These are phyloP conservation scores for Pterophyllum scalare DNA, from an alignment of 2,113 vertebrate genomes.

Conservation along the genomic window DNA sequence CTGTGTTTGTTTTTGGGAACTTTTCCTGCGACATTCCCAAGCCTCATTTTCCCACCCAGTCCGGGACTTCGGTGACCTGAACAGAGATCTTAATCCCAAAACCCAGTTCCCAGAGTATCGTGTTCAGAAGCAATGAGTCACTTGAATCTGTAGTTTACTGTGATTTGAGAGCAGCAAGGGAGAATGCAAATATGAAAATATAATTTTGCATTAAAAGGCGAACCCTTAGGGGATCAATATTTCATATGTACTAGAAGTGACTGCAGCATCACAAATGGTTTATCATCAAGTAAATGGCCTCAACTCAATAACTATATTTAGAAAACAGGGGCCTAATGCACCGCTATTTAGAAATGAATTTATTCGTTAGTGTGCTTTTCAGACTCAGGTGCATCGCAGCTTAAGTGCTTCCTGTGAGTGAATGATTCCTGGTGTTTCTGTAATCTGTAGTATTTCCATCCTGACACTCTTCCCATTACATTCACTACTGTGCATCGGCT, in stretches of 20 bases:
- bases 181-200: background rate
- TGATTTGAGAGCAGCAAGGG: background rate
- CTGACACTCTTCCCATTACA: background rate
- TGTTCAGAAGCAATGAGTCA: background rate
- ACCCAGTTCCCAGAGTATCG: background rate
- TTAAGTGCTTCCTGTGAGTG: background rate
- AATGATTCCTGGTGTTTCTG: background rate
- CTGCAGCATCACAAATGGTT: constrained; percentile 17
- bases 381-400: constrained; percentile 1
- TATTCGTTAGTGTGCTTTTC: background rate
- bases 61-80: background rate
- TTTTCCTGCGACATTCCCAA: background rate
- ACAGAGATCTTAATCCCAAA: background rate
- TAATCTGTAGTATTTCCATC: background rate
- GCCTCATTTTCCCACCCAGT: background rate
- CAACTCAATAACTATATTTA: constrained; percentile 19
- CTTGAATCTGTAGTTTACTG: background rate
- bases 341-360: constrained; percentile 7
- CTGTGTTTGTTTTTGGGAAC: background rate
- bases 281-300: constrained; percentile 37
- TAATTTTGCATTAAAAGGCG: background rate
- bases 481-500: too few relatives aligned
- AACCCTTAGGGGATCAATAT: constrained; percentile 4
- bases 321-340: background rate
- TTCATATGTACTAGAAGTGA: constrained; percentile 4